A percentile compares a stretch with the other conserved stretches of the same genome.
phyloP scores from a whole-genome alignment of 2,888 invertebrate genomes.

The Chrysopilus asiliformis region DNA sequence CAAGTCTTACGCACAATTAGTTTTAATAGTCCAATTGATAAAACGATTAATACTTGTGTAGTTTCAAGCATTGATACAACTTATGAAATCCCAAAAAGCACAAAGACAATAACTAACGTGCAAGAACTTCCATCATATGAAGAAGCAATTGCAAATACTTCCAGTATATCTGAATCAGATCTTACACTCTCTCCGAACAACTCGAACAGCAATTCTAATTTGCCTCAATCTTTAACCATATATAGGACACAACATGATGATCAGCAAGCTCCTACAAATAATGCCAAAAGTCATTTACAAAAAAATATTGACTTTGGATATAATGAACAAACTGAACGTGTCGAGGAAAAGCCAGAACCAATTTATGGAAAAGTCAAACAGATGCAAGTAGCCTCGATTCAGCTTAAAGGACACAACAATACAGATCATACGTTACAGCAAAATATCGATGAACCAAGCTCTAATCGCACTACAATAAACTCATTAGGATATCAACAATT shows the following conservation, averaged over 20 bases:
- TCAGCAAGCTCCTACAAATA: no score
- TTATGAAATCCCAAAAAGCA: constrained; percentile 29
- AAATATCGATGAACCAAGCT: constrained; percentile 19
- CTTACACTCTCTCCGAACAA: no score
- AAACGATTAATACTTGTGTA: constrained; percentile 23
- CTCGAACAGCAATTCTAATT: constrained; percentile 15
- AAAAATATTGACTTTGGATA: no score
- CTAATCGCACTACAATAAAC: constrained; percentile 23
- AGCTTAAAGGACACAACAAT: constrained; percentile 23
- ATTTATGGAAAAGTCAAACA: constrained; percentile 23
- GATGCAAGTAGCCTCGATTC: constrained; percentile 25
- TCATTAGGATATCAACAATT: constrained; percentile 26
- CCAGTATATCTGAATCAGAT: no score
- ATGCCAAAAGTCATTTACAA: no score
- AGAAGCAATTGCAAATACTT: constrained; percentile 26
- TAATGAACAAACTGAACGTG: no score
- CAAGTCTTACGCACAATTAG: constrained; percentile 32
- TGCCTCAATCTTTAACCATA: constrained; percentile 17
- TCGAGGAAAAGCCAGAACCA: constrained; percentile 18
- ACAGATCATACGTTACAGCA: constrained; percentile 28
- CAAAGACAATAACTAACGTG: constrained; percentile 14
- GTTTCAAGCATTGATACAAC: constrained; percentile 21
- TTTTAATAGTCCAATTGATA: constrained; percentile 31
- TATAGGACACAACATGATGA: no score
- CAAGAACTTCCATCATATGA: constrained; percentile 29